Evolutionary conservation across 2,888 invertebrate genomes (phyloP).

Genomic region (Himalopsyche kuldschensis): DNA sequence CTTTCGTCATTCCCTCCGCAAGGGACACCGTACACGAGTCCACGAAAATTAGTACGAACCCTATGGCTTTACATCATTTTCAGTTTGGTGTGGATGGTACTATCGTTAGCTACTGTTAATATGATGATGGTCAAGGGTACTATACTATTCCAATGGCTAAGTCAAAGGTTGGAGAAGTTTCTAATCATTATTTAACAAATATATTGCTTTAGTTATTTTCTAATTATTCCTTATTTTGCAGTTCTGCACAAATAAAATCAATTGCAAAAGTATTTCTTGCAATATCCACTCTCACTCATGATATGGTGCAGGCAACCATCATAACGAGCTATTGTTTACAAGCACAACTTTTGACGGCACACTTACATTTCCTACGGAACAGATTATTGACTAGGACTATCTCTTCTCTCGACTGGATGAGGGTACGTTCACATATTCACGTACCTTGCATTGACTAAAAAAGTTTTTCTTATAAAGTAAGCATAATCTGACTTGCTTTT

Average conservation of each 20-base stretch:
- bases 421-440: conserved; percentile 53
- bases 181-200: neutral
- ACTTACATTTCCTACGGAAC: conserved; percentile 71
- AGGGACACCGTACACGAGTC: conserved; percentile 62
- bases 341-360: conserved; percentile 75
- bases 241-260: conserved; percentile 55
- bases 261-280: conserved; percentile 65
- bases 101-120: conserved; percentile 67
- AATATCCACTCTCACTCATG: conserved; percentile 72
- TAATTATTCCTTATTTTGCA: conserved; percentile 42
- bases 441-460: neutral
- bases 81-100: conserved; percentile 70
- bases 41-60: conserved; percentile 68
- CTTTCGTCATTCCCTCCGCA: conserved; percentile 70
- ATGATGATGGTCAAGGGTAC: conserved; percentile 65
- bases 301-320: conserved; percentile 80
- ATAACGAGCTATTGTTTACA: conserved; percentile 82
- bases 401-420: conserved; percentile 77
- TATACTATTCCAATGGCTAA: conserved; percentile 67
- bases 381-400: conserved; percentile 74
- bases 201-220: neutral
- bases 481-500: neutral
- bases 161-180: conserved; percentile 53
- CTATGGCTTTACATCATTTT: conserved; percentile 74
- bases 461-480: neutral